Evolutionary conservation across 2,797 vertebrate species (phyloP).

Genomic region (Phrynocephalus vlangalii): DNA sequence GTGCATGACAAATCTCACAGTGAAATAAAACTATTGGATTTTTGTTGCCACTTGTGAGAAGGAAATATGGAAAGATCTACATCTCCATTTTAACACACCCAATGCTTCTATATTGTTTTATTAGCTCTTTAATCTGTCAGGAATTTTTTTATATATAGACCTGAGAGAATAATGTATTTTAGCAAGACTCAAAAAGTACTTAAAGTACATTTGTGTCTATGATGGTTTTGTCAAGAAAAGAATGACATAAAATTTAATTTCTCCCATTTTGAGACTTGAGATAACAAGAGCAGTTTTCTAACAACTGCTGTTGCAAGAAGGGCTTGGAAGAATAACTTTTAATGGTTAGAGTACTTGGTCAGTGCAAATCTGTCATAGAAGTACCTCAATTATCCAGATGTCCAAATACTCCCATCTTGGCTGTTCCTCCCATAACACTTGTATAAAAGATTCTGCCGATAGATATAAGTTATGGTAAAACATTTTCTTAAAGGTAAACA

Average conservation of each 20-base stretch:
- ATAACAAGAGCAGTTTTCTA: neutral
- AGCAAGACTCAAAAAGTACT: neutral
- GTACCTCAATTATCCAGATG: neutral
- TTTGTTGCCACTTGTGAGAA: too few species aligned
- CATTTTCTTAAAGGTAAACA: conserved; percentile 15
- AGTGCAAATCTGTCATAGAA: neutral
- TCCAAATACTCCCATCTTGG: neutral
- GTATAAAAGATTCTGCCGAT: neutral
- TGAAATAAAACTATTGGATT: too few species aligned
- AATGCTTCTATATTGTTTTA: too few species aligned
- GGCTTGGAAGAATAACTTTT: neutral
- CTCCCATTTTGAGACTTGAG: neutral
- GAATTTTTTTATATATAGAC: neutral
- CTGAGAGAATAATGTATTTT: neutral
- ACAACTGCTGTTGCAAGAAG: neutral
- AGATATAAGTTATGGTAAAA: neutral
- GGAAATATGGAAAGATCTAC: too few species aligned
- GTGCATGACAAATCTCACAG: too few species aligned
- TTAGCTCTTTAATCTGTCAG: neutral
- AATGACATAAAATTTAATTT: neutral
- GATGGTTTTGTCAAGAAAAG: neutral
- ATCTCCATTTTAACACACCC: too few species aligned
- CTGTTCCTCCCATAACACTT: neutral
- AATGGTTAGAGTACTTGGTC: neutral
- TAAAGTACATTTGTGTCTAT: neutral